Percentiles rank a stretch among this genome's conserved stretches.
Conservation (phyloP, 2,797 vertebrate species). For the Poeciliopsis presidionis region DNA sequence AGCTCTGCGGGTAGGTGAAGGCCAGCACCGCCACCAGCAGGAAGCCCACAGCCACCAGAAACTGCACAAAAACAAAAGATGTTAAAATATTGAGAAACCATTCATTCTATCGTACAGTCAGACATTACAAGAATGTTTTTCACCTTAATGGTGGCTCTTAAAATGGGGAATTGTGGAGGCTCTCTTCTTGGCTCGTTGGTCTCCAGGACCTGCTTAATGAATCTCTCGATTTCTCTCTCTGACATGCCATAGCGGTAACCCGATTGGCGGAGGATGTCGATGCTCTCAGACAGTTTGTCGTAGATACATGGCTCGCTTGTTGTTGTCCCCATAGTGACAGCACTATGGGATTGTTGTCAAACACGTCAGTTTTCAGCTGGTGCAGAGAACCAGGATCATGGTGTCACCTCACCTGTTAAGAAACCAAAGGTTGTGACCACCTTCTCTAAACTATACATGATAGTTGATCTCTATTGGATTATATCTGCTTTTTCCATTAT, state of each 20-base stretch:
- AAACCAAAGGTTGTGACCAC: background rate
- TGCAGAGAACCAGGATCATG: slow-evolving; percentile 27
- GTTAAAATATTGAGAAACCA: background rate
- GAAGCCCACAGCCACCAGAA: slow-evolving; percentile 84
- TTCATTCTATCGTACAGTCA: background rate
- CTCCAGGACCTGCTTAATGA: slow-evolving; percentile 93
- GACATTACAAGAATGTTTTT: background rate
- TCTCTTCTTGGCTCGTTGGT: slow-evolving; percentile 91
- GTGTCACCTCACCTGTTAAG: slow-evolving; percentile 42
- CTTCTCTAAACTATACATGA: background rate
- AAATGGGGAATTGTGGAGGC: slow-evolving; percentile 87
- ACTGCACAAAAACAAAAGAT: slow-evolving; percentile 69
- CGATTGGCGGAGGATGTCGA: slow-evolving; percentile 92
- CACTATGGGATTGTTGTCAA: slow-evolving; percentile 9
- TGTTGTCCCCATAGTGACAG: slow-evolving; percentile 84
- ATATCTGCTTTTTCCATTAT: background rate
- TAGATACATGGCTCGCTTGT: slow-evolving; percentile 93
- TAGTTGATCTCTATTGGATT: background rate
- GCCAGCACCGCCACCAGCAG: slow-evolving; percentile 86
- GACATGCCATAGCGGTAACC: slow-evolving; percentile 96
- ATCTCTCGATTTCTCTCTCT: slow-evolving; percentile 93
- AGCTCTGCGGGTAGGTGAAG: slow-evolving; percentile 86
- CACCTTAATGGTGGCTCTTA: slow-evolving; percentile 87
- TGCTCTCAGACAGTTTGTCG: slow-evolving; percentile 92
- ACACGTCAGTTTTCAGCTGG: slow-evolving; percentile 4